Evolutionary conservation across 1,140 invertebrate genomes (phyloP), one percentile per base, ranked within the genome.

Genomic region (Temnothorax nylanderi): DNA sequence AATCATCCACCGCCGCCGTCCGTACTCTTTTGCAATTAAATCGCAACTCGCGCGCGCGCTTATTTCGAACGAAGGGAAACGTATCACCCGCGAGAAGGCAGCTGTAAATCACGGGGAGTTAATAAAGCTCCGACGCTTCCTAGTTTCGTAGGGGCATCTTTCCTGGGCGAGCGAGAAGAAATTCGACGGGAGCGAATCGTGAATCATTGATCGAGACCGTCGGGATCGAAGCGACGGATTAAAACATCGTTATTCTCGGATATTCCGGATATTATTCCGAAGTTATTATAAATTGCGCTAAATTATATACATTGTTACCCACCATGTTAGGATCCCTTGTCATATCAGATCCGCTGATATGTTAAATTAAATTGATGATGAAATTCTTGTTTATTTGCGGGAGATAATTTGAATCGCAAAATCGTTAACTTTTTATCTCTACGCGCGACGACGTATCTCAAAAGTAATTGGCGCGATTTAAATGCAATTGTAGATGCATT

Each of bases 11-110:
- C 60, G 72, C 84, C 26, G 26, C 26, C 11, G 75, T 49, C 34
- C 88, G 54, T 90, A 87, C 80, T 90, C 89, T 90, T 90, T 90
- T 56, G 89, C 89, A 90, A 90, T 90, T 90, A 90, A 90, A 90
- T 90, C 81, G 86, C 88, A 47, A 65, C 75, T 54, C 62, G 86
- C 65, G 89, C 62, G 58, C 74, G 64, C 49, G 65, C 54, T 88
- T 86, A 90, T 90, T 90, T 88, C 41, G 86, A 80, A 85, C 51
- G 88, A 64, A 81, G 86, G 80, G 80, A 90, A 90, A 90, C 88
- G 62, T 90, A 90, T 90, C 88, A 81, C 74, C 88, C 60, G 86
- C 80, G 74, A 86, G 67, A 88, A 86, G 71, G 86, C 65, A 65
- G 80, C 34, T 90, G 80, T 90, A 90, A 90, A 90, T 90, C 89